Evolutionary conservation across 2,888 invertebrate genomes (phyloP).

Genomic region (Amiota mariae): DNA sequence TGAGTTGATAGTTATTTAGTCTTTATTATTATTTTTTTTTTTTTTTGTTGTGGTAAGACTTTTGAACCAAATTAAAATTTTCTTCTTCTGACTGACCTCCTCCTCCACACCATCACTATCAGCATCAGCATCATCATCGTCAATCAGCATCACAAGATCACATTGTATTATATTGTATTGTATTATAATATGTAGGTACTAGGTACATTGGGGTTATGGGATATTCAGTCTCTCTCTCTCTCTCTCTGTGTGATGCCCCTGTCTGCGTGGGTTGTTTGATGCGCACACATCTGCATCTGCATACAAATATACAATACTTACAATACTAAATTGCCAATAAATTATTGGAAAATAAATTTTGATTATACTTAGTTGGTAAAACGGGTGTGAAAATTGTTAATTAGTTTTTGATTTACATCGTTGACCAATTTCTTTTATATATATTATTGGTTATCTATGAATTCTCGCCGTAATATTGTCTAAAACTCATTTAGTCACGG

Average conservation of each 20-base stretch:
- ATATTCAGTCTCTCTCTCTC: background rate
- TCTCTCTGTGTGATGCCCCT: background rate
- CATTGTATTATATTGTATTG: no score
- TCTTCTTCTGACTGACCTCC: conserved; percentile 11
- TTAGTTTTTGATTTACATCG: conserved; percentile 51
- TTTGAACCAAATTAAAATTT: conserved; percentile 46
- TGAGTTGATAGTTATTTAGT: conserved; percentile 45
- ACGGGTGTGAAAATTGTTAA: conserved; percentile 59
- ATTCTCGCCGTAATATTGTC: no score
- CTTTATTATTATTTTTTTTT: no score
- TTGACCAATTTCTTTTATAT: conserved; percentile 32
- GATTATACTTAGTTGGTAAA: conserved; percentile 51
- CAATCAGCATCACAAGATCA: no score
- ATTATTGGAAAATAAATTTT: conserved; percentile 53
- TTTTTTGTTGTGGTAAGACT: background rate
- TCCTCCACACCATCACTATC: background rate
- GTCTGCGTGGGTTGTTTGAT: conserved; percentile 57
- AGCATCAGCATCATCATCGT: no score
- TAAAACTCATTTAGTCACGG: no score
- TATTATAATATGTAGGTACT: no score
- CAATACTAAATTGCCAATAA: conserved; percentile 19
- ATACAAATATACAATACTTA: background rate
- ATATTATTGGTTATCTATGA: no score
- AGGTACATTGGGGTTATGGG: no score
- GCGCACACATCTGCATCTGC: conserved; percentile 14